Evolutionary conservation across 2,113 vertebrate genomes (phyloP).

Genomic region (Cyanistes caeruleus): DNA sequence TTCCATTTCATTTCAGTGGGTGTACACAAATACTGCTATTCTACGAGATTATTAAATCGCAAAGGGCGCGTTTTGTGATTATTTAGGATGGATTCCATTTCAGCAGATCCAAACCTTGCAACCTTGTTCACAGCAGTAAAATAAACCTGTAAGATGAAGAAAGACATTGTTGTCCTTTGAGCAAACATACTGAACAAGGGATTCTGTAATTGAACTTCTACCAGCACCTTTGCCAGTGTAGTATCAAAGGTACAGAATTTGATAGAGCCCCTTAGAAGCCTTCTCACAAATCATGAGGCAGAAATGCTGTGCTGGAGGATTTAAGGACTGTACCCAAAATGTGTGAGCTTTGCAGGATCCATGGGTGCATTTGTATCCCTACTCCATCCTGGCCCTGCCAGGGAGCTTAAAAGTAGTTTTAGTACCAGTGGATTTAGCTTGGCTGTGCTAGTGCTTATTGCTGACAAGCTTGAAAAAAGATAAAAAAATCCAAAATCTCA

Average conservation of each 20-base stretch:
- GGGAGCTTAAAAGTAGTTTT: not conserved
- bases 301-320: not conserved
- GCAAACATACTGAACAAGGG: not conserved
- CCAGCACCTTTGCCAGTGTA: not conserved
- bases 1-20: slow-evolving; percentile 22
- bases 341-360: not conserved
- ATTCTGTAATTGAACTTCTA: slow-evolving; percentile 3
- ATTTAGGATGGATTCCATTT: not conserved
- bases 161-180: slow-evolving; percentile 22
- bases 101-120: not conserved
- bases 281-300: not conserved
- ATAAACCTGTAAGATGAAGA: slow-evolving; percentile 31
- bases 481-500: not conserved
- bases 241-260: not conserved
- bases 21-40: slow-evolving; percentile 43
- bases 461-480: not conserved
- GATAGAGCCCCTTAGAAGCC: not conserved
- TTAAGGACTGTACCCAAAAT: not conserved
- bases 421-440: not conserved
- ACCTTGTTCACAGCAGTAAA: not conserved
- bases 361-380: not conserved
- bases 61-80: not conserved
- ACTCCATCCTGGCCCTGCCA: not conserved
- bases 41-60: not conserved
- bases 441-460: not conserved